A percentile compares a stretch with the other conserved stretches of the same genome.
Evolutionary conservation across 2,888 invertebrate genomes (phyloP).

Genomic region (Limenitis camilla): DNA sequence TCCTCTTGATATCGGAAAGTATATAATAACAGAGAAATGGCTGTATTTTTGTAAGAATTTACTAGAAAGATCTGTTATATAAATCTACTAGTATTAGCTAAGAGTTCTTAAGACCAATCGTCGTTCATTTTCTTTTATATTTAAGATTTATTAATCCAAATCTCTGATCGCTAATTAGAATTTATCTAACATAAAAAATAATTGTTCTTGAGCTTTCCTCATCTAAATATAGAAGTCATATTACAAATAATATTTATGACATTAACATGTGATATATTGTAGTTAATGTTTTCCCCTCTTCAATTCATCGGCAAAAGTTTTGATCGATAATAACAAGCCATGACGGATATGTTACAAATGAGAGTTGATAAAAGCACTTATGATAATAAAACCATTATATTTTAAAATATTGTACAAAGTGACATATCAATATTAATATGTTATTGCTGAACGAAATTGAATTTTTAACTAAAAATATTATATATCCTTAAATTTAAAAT

Average conservation of each 20-base stretch:
- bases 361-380: not conserved
- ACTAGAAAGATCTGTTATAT: not conserved
- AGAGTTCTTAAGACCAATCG: too few species aligned
- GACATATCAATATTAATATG: not conserved
- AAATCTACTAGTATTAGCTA: too few species aligned
- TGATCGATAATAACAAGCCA: constrained; percentile 42
- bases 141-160: too few species aligned
- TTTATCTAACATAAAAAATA: too few species aligned
- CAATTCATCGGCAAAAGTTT: constrained; percentile 37
- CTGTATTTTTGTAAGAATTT: constrained; percentile 5
- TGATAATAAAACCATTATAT: constrained; percentile 4
- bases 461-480: too few species aligned
- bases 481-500: too few species aligned
- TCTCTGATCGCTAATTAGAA: too few species aligned
- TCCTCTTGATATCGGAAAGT: constrained; percentile 12
- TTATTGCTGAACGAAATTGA: too few species aligned
- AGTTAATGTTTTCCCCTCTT: not conserved
- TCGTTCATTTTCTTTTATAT: too few species aligned
- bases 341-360: not conserved
- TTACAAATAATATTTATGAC: too few species aligned
- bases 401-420: not conserved
- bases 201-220: too few species aligned
- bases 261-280: not conserved
- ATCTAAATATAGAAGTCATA: too few species aligned
- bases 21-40: constrained; percentile 7